Percentiles rank a stretch among this genome's conserved stretches.
Evolutionary conservation across 1,140 invertebrate genomes (phyloP).

Genomic region (Drosophila pandora): DNA sequence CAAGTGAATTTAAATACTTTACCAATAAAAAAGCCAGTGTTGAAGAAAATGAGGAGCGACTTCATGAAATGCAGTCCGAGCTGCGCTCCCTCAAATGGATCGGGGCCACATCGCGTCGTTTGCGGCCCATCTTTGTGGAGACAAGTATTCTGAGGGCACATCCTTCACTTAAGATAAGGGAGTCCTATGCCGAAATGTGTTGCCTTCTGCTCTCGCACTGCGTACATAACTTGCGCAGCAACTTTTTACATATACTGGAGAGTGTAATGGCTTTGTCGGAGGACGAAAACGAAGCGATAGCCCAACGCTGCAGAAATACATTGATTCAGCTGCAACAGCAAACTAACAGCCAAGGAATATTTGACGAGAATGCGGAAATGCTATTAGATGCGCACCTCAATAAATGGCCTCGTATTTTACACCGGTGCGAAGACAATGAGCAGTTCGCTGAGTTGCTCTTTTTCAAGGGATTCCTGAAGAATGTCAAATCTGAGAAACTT

Average conservation of each 20-base stretch:
- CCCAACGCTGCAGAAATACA: slow-evolving; percentile 39
- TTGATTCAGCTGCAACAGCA: slow-evolving; percentile 47
- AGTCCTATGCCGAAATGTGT: slow-evolving; percentile 65
- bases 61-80: slow-evolving; percentile 58
- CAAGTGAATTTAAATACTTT: slow-evolving; percentile 43
- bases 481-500: slow-evolving; percentile 54
- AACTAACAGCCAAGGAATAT: slow-evolving; percentile 43
- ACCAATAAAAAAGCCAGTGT: slow-evolving; percentile 37
- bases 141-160: slow-evolving; percentile 64
- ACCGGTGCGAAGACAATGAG: slow-evolving; percentile 72
- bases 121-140: slow-evolving; percentile 59
- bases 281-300: slow-evolving; percentile 59
- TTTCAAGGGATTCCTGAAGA: slow-evolving; percentile 74
- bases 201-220: slow-evolving; percentile 63
- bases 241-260: slow-evolving; percentile 72
- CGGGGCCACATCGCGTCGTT: slow-evolving; percentile 51
- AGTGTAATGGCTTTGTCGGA: slow-evolving; percentile 70
- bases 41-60: slow-evolving; percentile 62
- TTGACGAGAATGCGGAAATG: slow-evolving; percentile 72
- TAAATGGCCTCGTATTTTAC: slow-evolving; percentile 69
- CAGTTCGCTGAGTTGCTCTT: slow-evolving; percentile 74
- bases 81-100: slow-evolving; percentile 65
- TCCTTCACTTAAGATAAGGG: slow-evolving; percentile 38
- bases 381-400: slow-evolving; percentile 68
- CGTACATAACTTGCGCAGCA: slow-evolving; percentile 58